Base-by-base conservation (phyloP, 1,140 invertebrate genomes). In the Tetragnatha versicolor region DNA sequence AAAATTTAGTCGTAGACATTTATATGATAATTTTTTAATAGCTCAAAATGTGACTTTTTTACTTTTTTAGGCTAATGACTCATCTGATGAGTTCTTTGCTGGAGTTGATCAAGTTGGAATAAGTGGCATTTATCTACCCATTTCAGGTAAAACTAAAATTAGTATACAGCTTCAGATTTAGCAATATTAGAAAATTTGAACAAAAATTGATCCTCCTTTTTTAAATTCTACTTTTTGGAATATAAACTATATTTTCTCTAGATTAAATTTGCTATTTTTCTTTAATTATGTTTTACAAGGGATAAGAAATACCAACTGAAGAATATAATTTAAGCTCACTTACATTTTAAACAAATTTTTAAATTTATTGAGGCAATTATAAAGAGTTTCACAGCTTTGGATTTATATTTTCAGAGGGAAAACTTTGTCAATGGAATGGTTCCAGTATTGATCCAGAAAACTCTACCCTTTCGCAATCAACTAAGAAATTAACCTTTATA, bases 371-470 rank as follows among this genome's bases (percentile, higher is more conserved):
- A n/a, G n/a, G n/a, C n/a, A n/a, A n/a, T n/a, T n/a, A n/a, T n/a
- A n/a, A n/a, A n/a, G n/a, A n/a, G n/a, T n/a, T n/a, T n/a, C n/a
- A n/a, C n/a, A n/a, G n/a, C 31, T 33, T 31, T 68, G 3, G 29
- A 9, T 20, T 17, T 68, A 22, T 45, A 33, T 58, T 55, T 29
- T 17, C 69, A 72, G 82, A 70, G 29, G 95, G 94, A 7, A 89
- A 94, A 14, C 86, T 94, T 0, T 97, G 95, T 83, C 92, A 93
- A 85, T 96, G 94, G 94, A 91, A 42, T n/a, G 22, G 61, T 0
- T 53, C 81, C 4, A 37, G 29, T 14, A 6, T 33, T 17, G 35
- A 66, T 20, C 58, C 79, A 12, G 63, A 66, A 27, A 2, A 55
- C 22, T 33, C 79, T 83, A 88, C 90, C 4, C 95, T 96, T 82